Base-by-base conservation (phyloP, 2,113 vertebrate genomes). In the Hiodon alosoides region DNA sequence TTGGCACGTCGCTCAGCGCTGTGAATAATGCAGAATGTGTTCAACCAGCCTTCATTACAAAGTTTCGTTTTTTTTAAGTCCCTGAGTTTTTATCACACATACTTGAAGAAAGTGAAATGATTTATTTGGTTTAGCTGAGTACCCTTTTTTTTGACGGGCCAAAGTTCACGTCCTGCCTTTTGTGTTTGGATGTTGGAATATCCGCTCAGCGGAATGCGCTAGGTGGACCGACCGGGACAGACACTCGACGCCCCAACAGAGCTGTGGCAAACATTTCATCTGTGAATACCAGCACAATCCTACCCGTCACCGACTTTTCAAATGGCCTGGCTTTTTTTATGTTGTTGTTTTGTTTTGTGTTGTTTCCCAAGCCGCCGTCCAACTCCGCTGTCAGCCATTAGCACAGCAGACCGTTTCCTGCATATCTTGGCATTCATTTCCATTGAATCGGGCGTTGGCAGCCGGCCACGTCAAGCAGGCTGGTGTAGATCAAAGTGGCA, bases 401-500 rank as follows among this genome's bases (percentile, higher is more conserved):
- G 17, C 11, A 72, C 76, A 59, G 55, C 57, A 61, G 74, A 77
- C 77, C 75, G 71, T 62, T 65, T 58, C 58, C 66, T 78, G 77
- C 80, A 75, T 76, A 72, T 76, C 76, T 74, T 75, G 74, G 67
- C 77, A 17, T 76, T 17, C 78, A 81, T 79, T 75, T 73, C 31
- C 74, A 75, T 72, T 64, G 72, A 77, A 76, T 77, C 76, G 81
- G 72, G 69, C 79, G 71, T 78, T 85, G 80, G 79, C 81, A 48
- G n/a, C 14, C 17, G 77, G 76, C 78, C 83, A 62, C 54, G 31
- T 71, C 72, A 59, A 74, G 73, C 78, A 59, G n/a, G 57, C 74
- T 78, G 76, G 76, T 76, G 75, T 65, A 51, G 72, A 76, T 66
- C 8, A 60, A 71, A 80, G 14, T 50, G 14, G n/a, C 59, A 54